Base-by-base conservation (phyloP, 2,888 invertebrate genomes). In the Sarcophaga subvicina region DNA sequence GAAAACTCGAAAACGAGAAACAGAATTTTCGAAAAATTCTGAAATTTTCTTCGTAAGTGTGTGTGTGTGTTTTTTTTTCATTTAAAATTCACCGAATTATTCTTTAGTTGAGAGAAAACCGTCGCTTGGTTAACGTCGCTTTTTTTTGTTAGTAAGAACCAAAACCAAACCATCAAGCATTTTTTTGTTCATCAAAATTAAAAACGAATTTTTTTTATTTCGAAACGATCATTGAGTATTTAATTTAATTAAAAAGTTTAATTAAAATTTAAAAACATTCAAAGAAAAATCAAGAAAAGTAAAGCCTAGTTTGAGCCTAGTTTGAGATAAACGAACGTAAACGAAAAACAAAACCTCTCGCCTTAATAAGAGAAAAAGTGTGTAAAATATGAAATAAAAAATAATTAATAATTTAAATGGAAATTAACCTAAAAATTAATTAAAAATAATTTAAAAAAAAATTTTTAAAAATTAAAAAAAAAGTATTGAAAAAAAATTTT, bases 101-200 rank as follows among this genome's bases (percentile, higher is more conserved):
- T 91, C 93, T 93, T 93, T 92, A 93, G 93, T 93, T 93, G 92
- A 93, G 93, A 93, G 92, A 93, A 93, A 92, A 92, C 92, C 93
- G 93, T 93, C 93, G 93, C 93, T 93, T 92, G 91, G 93, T 93
- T 91, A 92, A 93, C 93, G 92, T 93, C 92, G 92, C 90, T 90
- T 88, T 80, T 71, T 80, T 85, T 85, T 37, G 37, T 37, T 84
- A 80, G 81, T 75, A 85, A 86, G 85, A 88, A 88, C 54, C 17
- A 5, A 82, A 37, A 37, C 5, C 37, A 37, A 37, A 1, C 37
- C 37, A 37, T 37, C 37, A 37, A 37, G 37, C 37, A 37, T 37
- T 37, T 59, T 71, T 67, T 12, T 2, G 4, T 54, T 54, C 17
- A 37, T 37, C 37, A 8, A 1, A 37, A 37, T 8, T 87, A 85